Base-by-base conservation (phyloP, 2,113 vertebrate genomes). In the Melospiza georgiana region DNA sequence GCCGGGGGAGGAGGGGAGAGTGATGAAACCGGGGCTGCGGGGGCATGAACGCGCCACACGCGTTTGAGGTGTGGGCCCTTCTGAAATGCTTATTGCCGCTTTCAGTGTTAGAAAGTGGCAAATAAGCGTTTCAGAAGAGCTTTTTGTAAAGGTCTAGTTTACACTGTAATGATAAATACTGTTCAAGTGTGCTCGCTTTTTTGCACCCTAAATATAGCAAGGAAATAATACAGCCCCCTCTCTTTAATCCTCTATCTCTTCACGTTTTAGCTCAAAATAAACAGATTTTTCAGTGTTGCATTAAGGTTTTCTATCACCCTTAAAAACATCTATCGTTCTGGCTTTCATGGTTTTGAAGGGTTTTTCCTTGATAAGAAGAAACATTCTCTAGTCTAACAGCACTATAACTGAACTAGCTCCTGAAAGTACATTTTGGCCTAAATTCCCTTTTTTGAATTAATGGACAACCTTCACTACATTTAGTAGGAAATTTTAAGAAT, bases 111-210 rank as follows among this genome's bases (percentile, higher is more conserved):
- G 23, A 35, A 22, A 28, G 2, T 0, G 35, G n/a, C 39, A 37
- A 37, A 3, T 3, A 51, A 43, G 31, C 49, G 22, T 35, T 78
- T 63, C 65, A 31, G 77, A 39, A 43, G 15, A 10, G 16, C 4
- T 79, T 48, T 69, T 23, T 3, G 44, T 35, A 24, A 88, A 77
- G 55, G 14, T 51, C n/a, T 23, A 33, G 11, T 16, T 86, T n/a
- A 23, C 5, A 15, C 21, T 25, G 0, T 4, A 10, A 21, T 3
- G 28, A 43, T 3, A 44, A 25, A 14, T 6, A 7, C 11, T 7
- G 16, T n/a, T 44, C 49, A 11, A 24, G 21, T 2, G 20, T 6
- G 24, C 19, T 92, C 33, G 7, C 33, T 46, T 55, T 55, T 61
- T 67, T 31, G 30, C 22, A 22, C 18, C 13, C 35, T 39, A 17